These are phyloP conservation scores for Morone chrysops DNA, from an alignment of 2,113 vertebrate genomes.

Conservation along the genomic window DNA sequence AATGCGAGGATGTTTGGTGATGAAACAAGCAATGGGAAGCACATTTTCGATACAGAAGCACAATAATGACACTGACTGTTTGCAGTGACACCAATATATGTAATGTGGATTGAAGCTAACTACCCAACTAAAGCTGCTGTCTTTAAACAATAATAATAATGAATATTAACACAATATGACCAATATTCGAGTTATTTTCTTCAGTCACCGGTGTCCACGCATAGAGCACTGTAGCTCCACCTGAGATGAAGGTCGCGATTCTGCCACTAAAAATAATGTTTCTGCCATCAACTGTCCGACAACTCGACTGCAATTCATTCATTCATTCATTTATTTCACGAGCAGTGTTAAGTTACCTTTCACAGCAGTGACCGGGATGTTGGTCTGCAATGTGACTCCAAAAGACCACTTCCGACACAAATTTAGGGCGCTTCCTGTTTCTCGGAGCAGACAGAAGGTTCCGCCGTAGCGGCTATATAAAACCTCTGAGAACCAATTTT, in stretches of 20 bases:
- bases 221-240: not conserved
- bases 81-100: too few species aligned
- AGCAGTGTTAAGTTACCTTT: not conserved
- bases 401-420: conserved; percentile 46
- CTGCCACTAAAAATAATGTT: not conserved
- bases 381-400: conserved; percentile 80
- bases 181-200: not conserved
- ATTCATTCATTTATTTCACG: not conserved
- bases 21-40: too few species aligned
- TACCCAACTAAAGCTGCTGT: too few species aligned
- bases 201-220: not conserved
- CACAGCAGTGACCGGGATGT: conserved; percentile 2
- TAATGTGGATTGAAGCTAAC: too few species aligned
- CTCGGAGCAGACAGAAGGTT: conserved; percentile 37
- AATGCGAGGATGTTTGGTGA: too few species aligned
- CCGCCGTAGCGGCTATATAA: conserved; percentile 16
- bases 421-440: conserved; percentile 44
- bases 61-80: too few species aligned
- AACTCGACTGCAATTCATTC: not conserved
- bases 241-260: not conserved
- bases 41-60: too few species aligned
- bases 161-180: not conserved
- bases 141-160: too few species aligned
- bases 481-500: too few species aligned
- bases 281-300: rapidly evolving